Evolutionary conservation across 2,888 invertebrate genomes (phyloP).

Genomic region (Scaptomyza reducta): DNA sequence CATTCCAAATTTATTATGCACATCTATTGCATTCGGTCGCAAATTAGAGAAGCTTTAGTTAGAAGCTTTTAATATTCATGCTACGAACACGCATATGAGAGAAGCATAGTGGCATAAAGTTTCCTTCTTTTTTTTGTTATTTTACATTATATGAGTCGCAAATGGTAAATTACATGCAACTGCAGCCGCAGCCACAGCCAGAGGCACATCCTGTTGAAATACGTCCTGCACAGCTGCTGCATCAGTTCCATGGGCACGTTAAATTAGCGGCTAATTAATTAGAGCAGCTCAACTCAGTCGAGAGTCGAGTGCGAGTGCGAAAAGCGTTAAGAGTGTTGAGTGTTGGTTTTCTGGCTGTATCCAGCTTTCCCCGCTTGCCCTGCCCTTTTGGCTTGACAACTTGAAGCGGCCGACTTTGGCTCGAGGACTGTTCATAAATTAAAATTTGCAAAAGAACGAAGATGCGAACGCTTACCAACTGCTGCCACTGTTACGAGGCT

Average conservation of each 20-base stretch:
- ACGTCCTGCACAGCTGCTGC: conserved; percentile 39
- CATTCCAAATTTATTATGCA: background rate
- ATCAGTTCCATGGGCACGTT: conserved; percentile 61
- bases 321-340: background rate
- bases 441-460: conserved; percentile 44
- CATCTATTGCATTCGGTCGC: background rate
- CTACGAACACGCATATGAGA: background rate
- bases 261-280: conserved; percentile 78
- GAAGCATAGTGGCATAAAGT: background rate
- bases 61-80: background rate
- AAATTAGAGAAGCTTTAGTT: background rate
- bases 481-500: conserved; percentile 17
- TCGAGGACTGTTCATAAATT: conserved; percentile 47
- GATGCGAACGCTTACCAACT: conserved; percentile 3
- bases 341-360: background rate
- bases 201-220: conserved; percentile 32
- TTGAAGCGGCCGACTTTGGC: conserved; percentile 26
- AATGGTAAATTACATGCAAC: conserved; percentile 34
- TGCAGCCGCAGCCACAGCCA: background rate
- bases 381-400: conserved; percentile 19
- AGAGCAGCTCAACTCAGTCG: conserved; percentile 39
- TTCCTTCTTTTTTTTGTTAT: too few relatives aligned
- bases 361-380: conserved; percentile 10
- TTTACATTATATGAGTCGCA: too few relatives aligned
- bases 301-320: conserved; percentile 38